Evolutionary conservation across 2,888 invertebrate species (phyloP).

Genomic region (Aelia acuminata): DNA sequence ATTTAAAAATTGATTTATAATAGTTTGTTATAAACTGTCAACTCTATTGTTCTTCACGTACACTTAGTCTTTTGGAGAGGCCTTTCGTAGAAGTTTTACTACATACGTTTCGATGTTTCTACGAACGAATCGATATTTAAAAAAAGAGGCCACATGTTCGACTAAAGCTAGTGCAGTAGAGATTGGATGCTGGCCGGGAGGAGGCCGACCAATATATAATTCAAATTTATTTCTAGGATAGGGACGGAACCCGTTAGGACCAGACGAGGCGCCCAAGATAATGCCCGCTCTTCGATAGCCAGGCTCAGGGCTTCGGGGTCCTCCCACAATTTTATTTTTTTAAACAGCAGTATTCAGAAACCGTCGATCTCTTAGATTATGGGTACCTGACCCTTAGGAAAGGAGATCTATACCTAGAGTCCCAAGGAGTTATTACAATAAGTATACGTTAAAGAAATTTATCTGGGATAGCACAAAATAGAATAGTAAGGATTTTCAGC

Average conservation of each 20-base stretch:
- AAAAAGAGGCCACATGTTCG: background rate
- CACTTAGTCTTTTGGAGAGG: no score
- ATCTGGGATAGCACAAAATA: no score
- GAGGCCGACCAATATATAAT: conserved; percentile 42
- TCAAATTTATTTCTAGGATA: conserved; percentile 44
- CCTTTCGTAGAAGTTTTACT: no score
- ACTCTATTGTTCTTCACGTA: no score
- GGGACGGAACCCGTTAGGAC: background rate
- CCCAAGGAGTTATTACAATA: no score
- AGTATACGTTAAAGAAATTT: no score
- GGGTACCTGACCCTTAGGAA: background rate
- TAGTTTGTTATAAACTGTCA: no score
- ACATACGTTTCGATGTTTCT: no score
- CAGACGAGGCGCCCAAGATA: conserved; percentile 30
- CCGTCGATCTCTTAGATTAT: background rate
- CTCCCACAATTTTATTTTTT: background rate
- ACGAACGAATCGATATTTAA: background rate
- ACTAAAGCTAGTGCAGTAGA: background rate
- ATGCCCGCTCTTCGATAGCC: background rate
- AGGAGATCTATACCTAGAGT: no score
- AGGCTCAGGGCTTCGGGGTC: background rate
- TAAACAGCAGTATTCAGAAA: background rate
- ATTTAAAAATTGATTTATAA: no score
- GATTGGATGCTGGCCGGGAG: background rate
- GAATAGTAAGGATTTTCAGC: no score